Percentiles rank a stretch among this genome's conserved stretches.
Conservation (phyloP, 2,113 vertebrate species). For the Strigops habroptila region DNA sequence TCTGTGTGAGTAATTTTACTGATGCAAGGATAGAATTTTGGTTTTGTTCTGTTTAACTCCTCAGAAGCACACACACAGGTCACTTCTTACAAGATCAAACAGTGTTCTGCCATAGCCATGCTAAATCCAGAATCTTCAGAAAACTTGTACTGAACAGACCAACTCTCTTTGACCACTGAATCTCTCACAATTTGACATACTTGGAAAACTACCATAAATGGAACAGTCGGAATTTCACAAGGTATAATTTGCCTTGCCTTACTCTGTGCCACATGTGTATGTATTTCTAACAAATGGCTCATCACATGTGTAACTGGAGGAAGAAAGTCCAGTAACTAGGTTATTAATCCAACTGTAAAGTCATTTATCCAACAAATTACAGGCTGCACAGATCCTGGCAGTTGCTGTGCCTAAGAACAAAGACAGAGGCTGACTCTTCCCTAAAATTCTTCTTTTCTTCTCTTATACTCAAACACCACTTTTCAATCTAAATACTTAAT, state of each 20-base stretch:
- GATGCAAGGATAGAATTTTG: background rate
- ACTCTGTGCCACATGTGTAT: background rate
- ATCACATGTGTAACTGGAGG: background rate
- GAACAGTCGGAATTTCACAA: background rate
- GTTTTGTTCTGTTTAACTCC: background rate
- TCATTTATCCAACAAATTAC: background rate
- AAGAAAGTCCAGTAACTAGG: background rate
- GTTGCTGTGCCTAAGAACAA: slow-evolving; percentile 1
- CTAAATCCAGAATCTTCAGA: background rate
- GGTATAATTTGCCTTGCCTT: background rate
- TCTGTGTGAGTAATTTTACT: background rate
- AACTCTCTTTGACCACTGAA: background rate
- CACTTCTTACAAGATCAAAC: background rate
- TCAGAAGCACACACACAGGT: background rate
- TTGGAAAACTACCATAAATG: background rate
- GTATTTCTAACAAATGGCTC: background rate
- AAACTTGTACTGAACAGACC: background rate
- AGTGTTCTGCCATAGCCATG: background rate
- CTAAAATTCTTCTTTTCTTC: background rate
- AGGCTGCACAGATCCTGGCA: background rate
- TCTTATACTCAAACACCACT: background rate
- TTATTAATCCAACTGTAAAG: slow-evolving; percentile 3
- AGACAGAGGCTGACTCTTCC: background rate
- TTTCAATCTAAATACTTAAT: background rate
- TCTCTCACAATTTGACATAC: background rate